Evolutionary conservation across 2,888 invertebrate genomes (phyloP).

Genomic region (Heterodera filipjevi): DNA sequence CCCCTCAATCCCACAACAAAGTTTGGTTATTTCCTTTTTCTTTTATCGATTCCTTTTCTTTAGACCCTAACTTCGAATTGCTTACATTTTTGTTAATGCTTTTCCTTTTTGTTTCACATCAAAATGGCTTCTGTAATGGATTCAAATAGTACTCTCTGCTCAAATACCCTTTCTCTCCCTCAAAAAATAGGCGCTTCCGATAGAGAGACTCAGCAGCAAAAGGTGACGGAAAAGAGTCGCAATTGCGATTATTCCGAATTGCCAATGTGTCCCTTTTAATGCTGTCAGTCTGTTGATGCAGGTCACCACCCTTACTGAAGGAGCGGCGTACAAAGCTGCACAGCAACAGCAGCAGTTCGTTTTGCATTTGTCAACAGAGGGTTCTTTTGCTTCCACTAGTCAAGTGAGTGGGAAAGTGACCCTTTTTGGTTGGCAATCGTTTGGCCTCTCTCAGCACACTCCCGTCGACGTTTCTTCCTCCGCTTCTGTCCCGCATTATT

Average conservation of each 20-base stretch:
- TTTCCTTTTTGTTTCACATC: background rate
- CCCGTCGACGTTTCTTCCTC: background rate
- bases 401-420: background rate
- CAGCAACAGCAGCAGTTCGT: slow-evolving; percentile 1
- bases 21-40: background rate
- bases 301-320: too few species aligned
- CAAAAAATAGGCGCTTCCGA: background rate
- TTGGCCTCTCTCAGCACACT: background rate
- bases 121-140: background rate
- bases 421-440: background rate
- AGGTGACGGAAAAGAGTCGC: background rate
- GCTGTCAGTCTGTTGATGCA: background rate
- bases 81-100: background rate
- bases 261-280: background rate
- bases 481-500: background rate
- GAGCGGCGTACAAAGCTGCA: background rate
- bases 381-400: background rate
- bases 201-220: background rate
- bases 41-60: background rate
- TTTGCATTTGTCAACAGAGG: background rate
- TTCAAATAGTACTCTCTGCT: background rate
- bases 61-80: background rate
- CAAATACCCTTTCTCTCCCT: background rate
- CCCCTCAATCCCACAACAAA: background rate
- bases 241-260: background rate